Evolutionary conservation across 64 coral and sea anemone genomes (phyloP).

Genomic region (Montipora capricornis): DNA sequence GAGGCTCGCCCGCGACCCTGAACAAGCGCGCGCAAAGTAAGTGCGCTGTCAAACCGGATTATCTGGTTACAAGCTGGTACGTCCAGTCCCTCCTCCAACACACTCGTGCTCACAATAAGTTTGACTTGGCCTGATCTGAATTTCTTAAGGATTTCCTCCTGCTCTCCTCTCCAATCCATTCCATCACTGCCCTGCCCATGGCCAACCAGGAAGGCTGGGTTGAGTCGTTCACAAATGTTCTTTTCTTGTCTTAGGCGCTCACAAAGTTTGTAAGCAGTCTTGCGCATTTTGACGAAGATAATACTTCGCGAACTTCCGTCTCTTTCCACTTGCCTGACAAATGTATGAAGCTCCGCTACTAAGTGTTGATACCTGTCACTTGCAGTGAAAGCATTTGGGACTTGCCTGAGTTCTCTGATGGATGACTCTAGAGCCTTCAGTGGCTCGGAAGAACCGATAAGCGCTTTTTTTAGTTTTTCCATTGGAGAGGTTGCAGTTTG

Average conservation of each 20-base stretch:
- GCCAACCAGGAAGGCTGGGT: conserved; percentile 85
- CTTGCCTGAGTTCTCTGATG: conserved; percentile 27
- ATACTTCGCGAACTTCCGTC: conserved; percentile 64
- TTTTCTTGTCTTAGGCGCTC: conserved; percentile 67
- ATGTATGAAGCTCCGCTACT: conserved; percentile 31
- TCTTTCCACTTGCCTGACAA: conserved; percentile 34
- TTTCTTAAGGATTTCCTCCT: conserved; percentile 84
- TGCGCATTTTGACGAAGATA: conserved; percentile 91
- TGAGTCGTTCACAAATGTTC: conserved; percentile 52
- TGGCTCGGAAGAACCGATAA: conserved; percentile 7
- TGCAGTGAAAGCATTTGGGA: not conserved
- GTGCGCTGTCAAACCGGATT: conserved; percentile 86
- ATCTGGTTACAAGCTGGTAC: conserved; percentile 97
- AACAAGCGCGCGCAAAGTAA: conserved; percentile 71
- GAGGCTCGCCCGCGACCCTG: conserved; percentile 90
- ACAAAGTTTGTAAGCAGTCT: conserved; percentile 87
- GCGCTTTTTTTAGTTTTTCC: conserved; percentile 76
- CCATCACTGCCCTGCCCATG: conserved; percentile 94
- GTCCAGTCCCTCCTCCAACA: conserved; percentile 94
- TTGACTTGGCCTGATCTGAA: conserved; percentile 87
- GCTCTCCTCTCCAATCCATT: conserved; percentile 96
- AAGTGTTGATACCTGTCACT: conserved; percentile 65
- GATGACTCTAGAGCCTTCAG: conserved; percentile 19
- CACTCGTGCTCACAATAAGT: conserved; percentile 89
- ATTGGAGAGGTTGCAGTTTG: conserved; percentile 73